Percentiles rank a stretch among this genome's conserved stretches.
Evolutionary conservation across 2,888 invertebrate genomes (phyloP).

Genomic region (Lissocephala sabroskyi): DNA sequence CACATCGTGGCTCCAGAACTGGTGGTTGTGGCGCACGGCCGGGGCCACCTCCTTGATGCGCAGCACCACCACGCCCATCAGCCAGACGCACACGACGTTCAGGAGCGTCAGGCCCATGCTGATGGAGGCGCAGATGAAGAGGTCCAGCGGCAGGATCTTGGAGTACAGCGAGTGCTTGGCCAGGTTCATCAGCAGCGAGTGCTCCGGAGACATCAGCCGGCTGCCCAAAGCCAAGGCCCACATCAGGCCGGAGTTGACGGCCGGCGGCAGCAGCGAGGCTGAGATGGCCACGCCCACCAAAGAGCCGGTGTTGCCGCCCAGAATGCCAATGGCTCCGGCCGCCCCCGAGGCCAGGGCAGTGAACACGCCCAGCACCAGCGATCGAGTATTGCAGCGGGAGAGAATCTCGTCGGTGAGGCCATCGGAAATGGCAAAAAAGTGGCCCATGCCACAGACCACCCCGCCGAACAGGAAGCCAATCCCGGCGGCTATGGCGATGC

Average conservation of each 20-base stretch:
- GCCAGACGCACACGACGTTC: constrained; percentile 81
- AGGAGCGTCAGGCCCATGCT: constrained; percentile 81
- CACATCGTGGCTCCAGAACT: constrained; percentile 78
- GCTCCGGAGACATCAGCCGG: constrained; percentile 71
- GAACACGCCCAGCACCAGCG: constrained; percentile 80
- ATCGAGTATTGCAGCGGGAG: constrained; percentile 77
- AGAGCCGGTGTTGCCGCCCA: constrained; percentile 83
- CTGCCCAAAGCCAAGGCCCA: constrained; percentile 77
- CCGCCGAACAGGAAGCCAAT: constrained; percentile 80
- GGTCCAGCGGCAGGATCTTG: constrained; percentile 75
- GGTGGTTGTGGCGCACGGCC: constrained; percentile 71
- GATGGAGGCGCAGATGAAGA: constrained; percentile 77
- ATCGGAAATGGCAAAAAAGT: constrained; percentile 74
- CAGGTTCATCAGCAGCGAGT: constrained; percentile 57
- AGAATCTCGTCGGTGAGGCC: constrained; percentile 80
- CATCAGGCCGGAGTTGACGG: constrained; percentile 81
- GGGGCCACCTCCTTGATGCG: constrained; percentile 80
- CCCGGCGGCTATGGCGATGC: constrained; percentile 77
- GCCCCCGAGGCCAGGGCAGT: constrained; percentile 84
- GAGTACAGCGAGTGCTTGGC: constrained; percentile 74
- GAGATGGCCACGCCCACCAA: constrained; percentile 87
- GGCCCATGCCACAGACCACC: constrained; percentile 74
- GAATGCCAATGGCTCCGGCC: constrained; percentile 81
- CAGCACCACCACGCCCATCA: constrained; percentile 80
- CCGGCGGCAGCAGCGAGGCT: constrained; percentile 83